Percentiles rank a stretch among this genome's conserved stretches.
Conservation (phyloP, 2,113 vertebrate species). For the Sinocyclocheilus anophthalmus region DNA sequence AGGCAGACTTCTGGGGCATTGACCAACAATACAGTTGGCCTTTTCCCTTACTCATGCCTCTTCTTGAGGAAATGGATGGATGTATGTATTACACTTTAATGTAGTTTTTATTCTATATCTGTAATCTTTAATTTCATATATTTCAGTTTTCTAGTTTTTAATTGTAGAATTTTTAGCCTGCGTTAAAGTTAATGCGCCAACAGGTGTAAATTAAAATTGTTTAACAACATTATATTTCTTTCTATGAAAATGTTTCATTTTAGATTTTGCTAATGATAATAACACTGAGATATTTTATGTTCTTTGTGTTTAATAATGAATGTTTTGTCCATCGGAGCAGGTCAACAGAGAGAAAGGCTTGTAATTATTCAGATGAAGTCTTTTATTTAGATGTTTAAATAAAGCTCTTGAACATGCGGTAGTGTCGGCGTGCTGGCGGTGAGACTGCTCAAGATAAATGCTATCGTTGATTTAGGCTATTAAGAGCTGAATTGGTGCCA, state of each 20-base stretch:
- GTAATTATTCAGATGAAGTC: slow-evolving; percentile 58
- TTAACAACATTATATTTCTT: too few relatives aligned
- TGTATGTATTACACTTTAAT: background rate
- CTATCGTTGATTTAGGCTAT: slow-evolving; percentile 77
- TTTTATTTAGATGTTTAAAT: slow-evolving; percentile 70
- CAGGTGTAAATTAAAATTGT: too few relatives aligned
- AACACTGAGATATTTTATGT: too few relatives aligned
- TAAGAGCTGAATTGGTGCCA: slow-evolving; percentile 71
- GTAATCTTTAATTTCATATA: background rate
- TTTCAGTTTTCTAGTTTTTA: background rate
- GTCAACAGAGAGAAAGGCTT: background rate
- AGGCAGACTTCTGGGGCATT: slow-evolving; percentile 36
- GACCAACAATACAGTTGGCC: background rate
- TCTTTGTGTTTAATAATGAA: background rate
- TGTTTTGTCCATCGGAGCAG: background rate
- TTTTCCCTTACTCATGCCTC: slow-evolving; percentile 21
- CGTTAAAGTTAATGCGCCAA: background rate
- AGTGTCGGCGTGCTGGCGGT: slow-evolving; percentile 71
- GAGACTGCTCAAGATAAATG: slow-evolving; percentile 48
- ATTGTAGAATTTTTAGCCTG: background rate
- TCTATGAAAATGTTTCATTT: too few relatives aligned
- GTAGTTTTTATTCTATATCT: background rate
- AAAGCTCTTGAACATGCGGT: slow-evolving; percentile 44
- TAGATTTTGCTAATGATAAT: too few relatives aligned
- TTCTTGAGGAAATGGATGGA: background rate